These are phyloP conservation scores for Neodiprion lecontei DNA, from an alignment of 1,140 invertebrate genomes.

Conservation along the genomic window DNA sequence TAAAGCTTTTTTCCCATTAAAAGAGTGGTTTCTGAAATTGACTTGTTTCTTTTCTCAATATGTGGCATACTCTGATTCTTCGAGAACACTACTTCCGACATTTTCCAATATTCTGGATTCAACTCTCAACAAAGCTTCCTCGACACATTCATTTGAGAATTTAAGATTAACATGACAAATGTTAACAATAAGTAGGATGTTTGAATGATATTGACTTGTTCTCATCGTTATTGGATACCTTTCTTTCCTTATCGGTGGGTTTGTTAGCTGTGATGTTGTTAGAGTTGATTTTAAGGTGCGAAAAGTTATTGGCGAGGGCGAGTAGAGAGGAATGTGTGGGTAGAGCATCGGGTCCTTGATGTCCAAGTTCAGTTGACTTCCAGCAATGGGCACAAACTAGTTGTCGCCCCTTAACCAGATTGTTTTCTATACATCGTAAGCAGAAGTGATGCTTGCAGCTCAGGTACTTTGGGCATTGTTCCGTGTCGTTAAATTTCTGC, in stretches of 20 bases:
- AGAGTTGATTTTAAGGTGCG: conserved; percentile 61
- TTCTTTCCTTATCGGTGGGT: conserved; percentile 61
- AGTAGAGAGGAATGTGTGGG: conserved; percentile 72
- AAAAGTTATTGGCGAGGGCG: conserved; percentile 68
- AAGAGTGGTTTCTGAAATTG: no score
- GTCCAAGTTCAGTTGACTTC: conserved; percentile 70
- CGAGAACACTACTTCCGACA: no score
- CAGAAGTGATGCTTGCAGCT: conserved; percentile 81
- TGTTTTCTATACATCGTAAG: conserved; percentile 72
- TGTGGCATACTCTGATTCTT: not conserved
- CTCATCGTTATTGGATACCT: conserved; percentile 43
- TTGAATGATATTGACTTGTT: no score
- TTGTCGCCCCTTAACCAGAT: conserved; percentile 68
- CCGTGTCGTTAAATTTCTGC: conserved; percentile 72
- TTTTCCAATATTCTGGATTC: no score
- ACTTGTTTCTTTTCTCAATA: not conserved
- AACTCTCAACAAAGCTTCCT: no score
- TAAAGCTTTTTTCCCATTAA: no score
- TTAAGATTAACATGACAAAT: no score
- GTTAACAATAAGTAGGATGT: no score
- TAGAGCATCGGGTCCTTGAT: conserved; percentile 68
- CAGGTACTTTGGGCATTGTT: conserved; percentile 75
- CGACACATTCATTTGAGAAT: no score
- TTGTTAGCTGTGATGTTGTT: conserved; percentile 55
- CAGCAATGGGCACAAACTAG: conserved; percentile 74